These are phyloP conservation scores for Syngnathus typhle DNA, from an alignment of 2,113 vertebrate genomes.

Conservation along the genomic window DNA sequence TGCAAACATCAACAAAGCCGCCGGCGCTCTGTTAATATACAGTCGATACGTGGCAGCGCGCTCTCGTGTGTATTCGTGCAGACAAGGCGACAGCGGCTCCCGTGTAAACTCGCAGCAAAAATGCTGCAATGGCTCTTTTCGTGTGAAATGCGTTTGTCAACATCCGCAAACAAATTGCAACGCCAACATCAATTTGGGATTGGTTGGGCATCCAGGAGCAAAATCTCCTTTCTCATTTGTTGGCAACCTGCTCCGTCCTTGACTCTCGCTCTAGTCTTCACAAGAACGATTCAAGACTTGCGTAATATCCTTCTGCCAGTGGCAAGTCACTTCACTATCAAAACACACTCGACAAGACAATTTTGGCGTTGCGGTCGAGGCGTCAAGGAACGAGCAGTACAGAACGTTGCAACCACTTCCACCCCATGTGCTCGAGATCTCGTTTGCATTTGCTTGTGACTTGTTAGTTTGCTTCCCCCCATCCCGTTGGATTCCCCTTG, in stretches of 20 bases:
- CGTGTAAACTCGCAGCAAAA: neutral
- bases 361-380: too few species aligned
- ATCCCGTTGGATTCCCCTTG: neutral
- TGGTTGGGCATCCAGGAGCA: neutral
- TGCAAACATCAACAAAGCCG: slow-evolving; percentile 38
- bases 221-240: neutral
- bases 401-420: too few species aligned
- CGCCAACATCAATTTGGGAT: neutral
- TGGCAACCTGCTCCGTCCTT: neutral
- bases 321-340: too few species aligned
- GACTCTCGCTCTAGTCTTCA: neutral
- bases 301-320: neutral
- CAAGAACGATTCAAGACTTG: neutral
- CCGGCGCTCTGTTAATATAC: slow-evolving; percentile 45
- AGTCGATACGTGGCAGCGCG: slow-evolving; percentile 47
- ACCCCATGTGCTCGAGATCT: too few species aligned
- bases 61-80: slow-evolving; percentile 38
- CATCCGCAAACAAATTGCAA: neutral
- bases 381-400: too few species aligned
- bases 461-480: neutral
- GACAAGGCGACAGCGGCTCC: neutral
- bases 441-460: neutral
- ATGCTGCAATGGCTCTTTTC: neutral
- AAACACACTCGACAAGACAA: too few species aligned
- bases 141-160: neutral